Percentiles rank a stretch among this genome's conserved stretches.
Evolutionary conservation across 2,888 invertebrate genomes (phyloP).

Genomic region (Anarsia innoxiella): DNA sequence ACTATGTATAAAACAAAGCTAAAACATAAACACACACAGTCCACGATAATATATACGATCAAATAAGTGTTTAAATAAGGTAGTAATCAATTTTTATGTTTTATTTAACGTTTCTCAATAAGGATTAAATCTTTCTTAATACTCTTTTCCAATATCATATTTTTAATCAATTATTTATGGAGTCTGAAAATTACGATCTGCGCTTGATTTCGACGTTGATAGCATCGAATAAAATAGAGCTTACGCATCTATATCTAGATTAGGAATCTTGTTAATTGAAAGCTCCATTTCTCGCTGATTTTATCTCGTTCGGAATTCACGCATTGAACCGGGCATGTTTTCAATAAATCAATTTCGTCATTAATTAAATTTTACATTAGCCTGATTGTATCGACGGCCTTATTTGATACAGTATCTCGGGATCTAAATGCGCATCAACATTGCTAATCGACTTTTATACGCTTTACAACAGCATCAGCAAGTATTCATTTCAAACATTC

Average conservation of each 20-base stretch:
- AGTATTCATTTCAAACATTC: too few relatives aligned
- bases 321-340: slow-evolving; percentile 14
- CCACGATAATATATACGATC: too few relatives aligned
- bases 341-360: slow-evolving; percentile 12
- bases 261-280: slow-evolving; percentile 41
- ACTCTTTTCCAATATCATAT: too few relatives aligned
- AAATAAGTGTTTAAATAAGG: too few relatives aligned
- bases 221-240: slow-evolving; percentile 21
- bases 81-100: too few relatives aligned
- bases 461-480: too few relatives aligned
- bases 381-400: slow-evolving; percentile 4
- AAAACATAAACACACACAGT: too few relatives aligned
- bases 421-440: slow-evolving; percentile 5
- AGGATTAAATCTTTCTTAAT: too few relatives aligned
- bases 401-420: background rate
- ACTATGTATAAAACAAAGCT: too few relatives aligned
- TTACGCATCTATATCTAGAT: slow-evolving; percentile 33
- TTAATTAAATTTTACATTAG: slow-evolving; percentile 9
- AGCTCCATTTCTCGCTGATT: slow-evolving; percentile 34
- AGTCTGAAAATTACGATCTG: too few relatives aligned
- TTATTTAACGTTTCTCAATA: too few relatives aligned
- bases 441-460: slow-evolving; percentile 3
- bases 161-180: too few relatives aligned
- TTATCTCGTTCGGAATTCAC: slow-evolving; percentile 20
- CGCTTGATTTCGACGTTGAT: slow-evolving; percentile 2